Base-by-base conservation (phyloP, 1,140 invertebrate species). In the Grapholita molesta region DNA sequence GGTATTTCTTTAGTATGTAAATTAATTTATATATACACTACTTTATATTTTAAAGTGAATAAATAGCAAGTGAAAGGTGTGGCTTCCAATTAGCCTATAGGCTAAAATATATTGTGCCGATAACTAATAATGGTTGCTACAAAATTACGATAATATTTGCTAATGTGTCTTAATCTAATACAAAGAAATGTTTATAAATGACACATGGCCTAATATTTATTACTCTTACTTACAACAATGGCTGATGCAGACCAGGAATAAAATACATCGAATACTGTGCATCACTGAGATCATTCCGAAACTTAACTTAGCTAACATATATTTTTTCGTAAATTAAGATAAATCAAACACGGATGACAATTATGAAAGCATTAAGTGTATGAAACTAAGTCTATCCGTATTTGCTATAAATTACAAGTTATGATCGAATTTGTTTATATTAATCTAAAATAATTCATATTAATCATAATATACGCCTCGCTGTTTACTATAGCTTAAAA, bases 261-360 rank as follows among this genome's bases (percentile, higher is more conserved):
- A 67, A 74, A 75, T 72, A 70, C 74, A 78, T 72, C 70, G 69
- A 84, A 84, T 86, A 86, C 79, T 86, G 79, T 80, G 83, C 79
- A 89, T 84, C 78, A 77, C 76, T 85, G 86, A 89, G 86, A 89
- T 89, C 86, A 87, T 80, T 74, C 78, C 72, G 64, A 79, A 76
- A 48, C 72, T 75, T 74, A 71, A 35, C 66, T 25, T 71, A 74
- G 42, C 23, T 70, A 73, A 68, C 52, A 74, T 68, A 69, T 48
- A 12, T 55, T 38, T 42, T 21, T 9, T 21, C 8, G 18, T 21
- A 9, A 42, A 48, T 48, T 48, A 48, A 48, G 9, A 48, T 21
- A 21, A 15, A 48, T 21, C 18, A 21, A 48, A 48, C 21, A 48
- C 18, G 42, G 42, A 21, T 48, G 5, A 7, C 38, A n/a, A 15